These are phyloP conservation scores for Plecturocebus donacophilus DNA, from an alignment of 2,113 vertebrate species.

Conservation along the genomic window DNA sequence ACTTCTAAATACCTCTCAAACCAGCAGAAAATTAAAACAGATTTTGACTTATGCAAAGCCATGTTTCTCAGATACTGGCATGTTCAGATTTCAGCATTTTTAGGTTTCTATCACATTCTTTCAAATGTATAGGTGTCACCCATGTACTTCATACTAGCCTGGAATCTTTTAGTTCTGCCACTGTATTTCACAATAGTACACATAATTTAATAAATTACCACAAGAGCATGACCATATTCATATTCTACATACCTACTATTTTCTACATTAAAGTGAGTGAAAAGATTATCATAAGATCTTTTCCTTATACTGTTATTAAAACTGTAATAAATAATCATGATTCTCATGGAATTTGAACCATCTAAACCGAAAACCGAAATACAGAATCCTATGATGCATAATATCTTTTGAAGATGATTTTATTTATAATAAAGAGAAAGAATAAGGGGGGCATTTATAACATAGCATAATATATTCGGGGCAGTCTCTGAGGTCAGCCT, in stretches of 20 bases:
- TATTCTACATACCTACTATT: not conserved
- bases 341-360: conserved; percentile 25
- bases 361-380: conserved; percentile 4
- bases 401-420: not conserved
- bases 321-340: not conserved
- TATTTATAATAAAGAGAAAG: not conserved
- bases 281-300: not conserved
- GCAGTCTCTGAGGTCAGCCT: not conserved
- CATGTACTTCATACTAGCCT: not conserved
- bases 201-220: conserved; percentile 24
- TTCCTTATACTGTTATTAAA: not conserved
- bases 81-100: not conserved
- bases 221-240: not conserved
- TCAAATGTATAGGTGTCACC: not conserved
- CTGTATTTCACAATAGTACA: not conserved
- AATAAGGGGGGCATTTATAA: not conserved
- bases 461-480: not conserved
- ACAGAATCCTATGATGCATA: not conserved
- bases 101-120: not conserved
- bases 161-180: not conserved
- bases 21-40: not conserved
- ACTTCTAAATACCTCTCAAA: not conserved
- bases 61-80: not conserved
- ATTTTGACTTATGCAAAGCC: not conserved
- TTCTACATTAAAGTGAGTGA: not conserved